Conservation (phyloP, 2,888 invertebrate genomes). For the Netelia inedita region DNA sequence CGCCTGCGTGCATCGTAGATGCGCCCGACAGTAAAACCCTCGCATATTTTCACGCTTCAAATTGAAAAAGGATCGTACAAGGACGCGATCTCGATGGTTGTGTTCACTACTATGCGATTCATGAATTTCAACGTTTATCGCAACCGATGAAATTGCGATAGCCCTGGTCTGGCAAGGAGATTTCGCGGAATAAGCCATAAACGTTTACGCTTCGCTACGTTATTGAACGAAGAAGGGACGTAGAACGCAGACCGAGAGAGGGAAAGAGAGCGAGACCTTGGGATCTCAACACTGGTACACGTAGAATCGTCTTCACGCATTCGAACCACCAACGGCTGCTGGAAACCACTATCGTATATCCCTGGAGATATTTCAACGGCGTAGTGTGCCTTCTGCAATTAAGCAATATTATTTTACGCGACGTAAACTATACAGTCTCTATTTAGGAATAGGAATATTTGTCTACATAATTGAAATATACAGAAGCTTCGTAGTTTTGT, state of each 20-base stretch:
- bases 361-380: background rate
- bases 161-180: slow-evolving; percentile 24
- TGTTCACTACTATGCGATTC: slow-evolving; percentile 30
- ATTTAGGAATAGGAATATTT: slow-evolving; percentile 18
- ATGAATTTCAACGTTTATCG: slow-evolving; percentile 60
- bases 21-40: no score
- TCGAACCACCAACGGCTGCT: slow-evolving; percentile 61
- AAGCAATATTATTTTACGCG: slow-evolving; percentile 36
- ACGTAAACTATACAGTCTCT: background rate
- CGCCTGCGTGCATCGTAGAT: no score
- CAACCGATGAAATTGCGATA: slow-evolving; percentile 41
- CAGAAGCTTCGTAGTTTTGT: no score
- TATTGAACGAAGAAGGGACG: slow-evolving; percentile 41
- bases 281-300: slow-evolving; percentile 38
- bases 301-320: slow-evolving; percentile 66
- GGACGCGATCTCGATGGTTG: background rate
- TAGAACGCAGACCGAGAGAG: slow-evolving; percentile 39
- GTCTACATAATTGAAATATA: background rate
- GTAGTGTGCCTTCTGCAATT: slow-evolving; percentile 28
- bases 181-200: slow-evolving; percentile 66
- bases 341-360: background rate
- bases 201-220: slow-evolving; percentile 60
- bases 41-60: background rate
- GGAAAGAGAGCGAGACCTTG: slow-evolving; percentile 38
- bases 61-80: slow-evolving; percentile 8